Percentiles rank a stretch among this genome's conserved stretches.
These are phyloP conservation scores for Tragelaphus scriptus DNA, from an alignment of 2,113 vertebrate genomes.

Conservation along the genomic window DNA sequence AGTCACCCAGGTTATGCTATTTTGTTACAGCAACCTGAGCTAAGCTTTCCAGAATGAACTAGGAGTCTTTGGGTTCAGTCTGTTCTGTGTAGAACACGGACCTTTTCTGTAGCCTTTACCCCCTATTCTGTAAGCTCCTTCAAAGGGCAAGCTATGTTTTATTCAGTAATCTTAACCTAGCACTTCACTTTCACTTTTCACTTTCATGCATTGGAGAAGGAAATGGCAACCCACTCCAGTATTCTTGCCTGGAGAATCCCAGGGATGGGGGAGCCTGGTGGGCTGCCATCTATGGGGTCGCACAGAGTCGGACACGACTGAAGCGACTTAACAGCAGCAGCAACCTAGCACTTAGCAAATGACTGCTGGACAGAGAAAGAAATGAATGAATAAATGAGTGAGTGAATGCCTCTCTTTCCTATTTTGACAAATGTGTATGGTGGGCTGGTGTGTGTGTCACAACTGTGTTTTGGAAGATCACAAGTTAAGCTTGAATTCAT, in stretches of 20 bases:
- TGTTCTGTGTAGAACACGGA: background rate
- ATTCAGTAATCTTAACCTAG: background rate
- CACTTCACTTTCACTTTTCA: background rate
- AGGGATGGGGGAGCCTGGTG: too few species aligned
- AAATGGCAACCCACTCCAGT: too few species aligned
- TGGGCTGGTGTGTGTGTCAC: background rate
- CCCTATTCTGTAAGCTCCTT: background rate
- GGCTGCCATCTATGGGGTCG: too few species aligned
- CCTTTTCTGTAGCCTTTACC: background rate
- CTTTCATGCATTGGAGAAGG: too few species aligned
- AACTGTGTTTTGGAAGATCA: background rate
- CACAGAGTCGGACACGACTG: too few species aligned
- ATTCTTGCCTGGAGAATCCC: too few species aligned
- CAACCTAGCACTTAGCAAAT: background rate
- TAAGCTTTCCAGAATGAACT: background rate
- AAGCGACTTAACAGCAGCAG: too few species aligned
- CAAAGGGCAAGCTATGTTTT: background rate
- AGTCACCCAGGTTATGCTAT: background rate
- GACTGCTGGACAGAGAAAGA: background rate
- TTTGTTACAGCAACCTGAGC: background rate
- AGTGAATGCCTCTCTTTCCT: background rate
- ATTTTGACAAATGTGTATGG: background rate
- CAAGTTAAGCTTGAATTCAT: constrained; percentile 35
- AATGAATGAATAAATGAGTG: background rate
- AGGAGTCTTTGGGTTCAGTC: background rate